Evolutionary conservation across 2,113 vertebrate genomes (phyloP), one percentile per base, ranked within the genome.

Genomic region (Macquaria ambigua): DNA sequence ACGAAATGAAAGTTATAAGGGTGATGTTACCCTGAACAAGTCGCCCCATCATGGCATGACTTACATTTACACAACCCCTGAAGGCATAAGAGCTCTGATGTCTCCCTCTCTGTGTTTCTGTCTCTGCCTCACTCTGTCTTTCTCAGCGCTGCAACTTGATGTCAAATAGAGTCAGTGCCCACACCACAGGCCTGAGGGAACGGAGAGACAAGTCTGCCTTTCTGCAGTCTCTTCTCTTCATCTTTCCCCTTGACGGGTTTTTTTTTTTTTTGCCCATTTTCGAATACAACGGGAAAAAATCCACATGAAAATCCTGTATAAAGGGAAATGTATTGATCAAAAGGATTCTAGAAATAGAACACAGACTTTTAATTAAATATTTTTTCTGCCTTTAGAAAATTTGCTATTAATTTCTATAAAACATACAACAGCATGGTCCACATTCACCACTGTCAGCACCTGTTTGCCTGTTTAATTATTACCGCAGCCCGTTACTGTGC

Each of bases 101-200:
- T 88, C 90, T 92, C 90, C 87, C 75, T 85, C 88, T 76, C 90
- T 81, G 85, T 87, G 89, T 89, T 90, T 85, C 88, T 86, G 91
- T 89, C 89, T 91, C 77, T 75, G 89, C 88, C 82, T 91, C 85
- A 83, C 91, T 90, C 91, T 69, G 91, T 91, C 93, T 92, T 92
- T 91, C 92, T 89, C 89, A 73, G 87, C 52, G 56, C 87, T 71
- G 90, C 83, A 89, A 91, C 91, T 87, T 43, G 78, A 87, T 94
- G 94, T 94, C 94, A 94, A 93, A 94, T 92, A 90, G 91, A 93
- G 93, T 94, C 93, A 90, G 93, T 90, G 94, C 89, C 92, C 91
- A 90, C 89, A 90, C 90, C 91, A 77, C 84, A 63, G 92, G 91
- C 94, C 94, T 91, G 81, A 89, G 92, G 94, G 94, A 92, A 90